Percentiles rank a stretch among this genome's conserved stretches.
Conservation (phyloP, 2,888 invertebrate species). For the Parnassius smintheus region DNA sequence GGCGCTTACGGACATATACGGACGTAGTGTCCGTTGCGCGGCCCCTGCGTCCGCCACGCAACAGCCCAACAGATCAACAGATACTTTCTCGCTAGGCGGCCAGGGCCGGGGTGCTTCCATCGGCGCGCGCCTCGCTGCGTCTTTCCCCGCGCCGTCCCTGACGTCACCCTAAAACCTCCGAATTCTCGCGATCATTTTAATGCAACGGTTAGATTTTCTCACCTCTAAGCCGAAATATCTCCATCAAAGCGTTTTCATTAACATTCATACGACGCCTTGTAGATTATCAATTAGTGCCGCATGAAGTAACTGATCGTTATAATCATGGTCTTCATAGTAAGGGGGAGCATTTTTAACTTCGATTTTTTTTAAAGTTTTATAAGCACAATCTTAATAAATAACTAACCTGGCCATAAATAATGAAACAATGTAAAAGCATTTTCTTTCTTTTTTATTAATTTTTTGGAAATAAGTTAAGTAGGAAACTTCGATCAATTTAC, state of each 20-base stretch:
- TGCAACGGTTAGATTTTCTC: slow-evolving; percentile 50
- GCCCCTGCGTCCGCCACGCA: slow-evolving; percentile 71
- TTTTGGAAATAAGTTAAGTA: no score
- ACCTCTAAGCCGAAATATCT: slow-evolving; percentile 21
- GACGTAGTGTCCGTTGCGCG: slow-evolving; percentile 46
- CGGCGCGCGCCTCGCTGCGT: slow-evolving; percentile 34
- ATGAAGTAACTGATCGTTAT: background rate
- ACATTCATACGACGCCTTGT: slow-evolving; percentile 7
- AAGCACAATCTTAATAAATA: no score
- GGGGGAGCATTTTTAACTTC: no score
- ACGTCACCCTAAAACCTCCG: slow-evolving; percentile 72
- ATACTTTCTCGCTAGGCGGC: slow-evolving; percentile 40
- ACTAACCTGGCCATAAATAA: no score
- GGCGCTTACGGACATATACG: slow-evolving; percentile 45
- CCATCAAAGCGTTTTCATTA: slow-evolving; percentile 5
- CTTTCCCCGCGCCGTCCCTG: slow-evolving; percentile 49
- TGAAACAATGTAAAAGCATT: no score
- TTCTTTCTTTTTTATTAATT: no score
- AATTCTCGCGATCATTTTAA: slow-evolving; percentile 56
- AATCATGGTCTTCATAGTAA: no score
- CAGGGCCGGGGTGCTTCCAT: slow-evolving; percentile 42
- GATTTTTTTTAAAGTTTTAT: no score
- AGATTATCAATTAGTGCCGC: slow-evolving; percentile 15
- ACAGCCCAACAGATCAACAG: slow-evolving; percentile 73
- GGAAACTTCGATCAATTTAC: no score